phyloP scores from a whole-genome alignment of 1,140 invertebrate genomes.

The Dendrolimus kikuchii region DNA sequence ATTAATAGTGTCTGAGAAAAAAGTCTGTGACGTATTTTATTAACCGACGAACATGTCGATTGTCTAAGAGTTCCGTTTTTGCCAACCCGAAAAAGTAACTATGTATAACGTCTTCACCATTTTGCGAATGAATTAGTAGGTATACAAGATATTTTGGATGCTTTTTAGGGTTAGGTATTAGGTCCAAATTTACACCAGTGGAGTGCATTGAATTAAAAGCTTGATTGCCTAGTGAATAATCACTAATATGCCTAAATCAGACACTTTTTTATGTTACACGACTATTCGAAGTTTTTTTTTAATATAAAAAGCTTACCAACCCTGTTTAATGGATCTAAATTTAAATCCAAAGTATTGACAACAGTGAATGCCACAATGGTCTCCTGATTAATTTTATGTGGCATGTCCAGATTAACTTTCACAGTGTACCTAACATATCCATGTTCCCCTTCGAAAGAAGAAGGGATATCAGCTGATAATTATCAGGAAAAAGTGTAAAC shows the following conservation, averaged over 20 bases:
- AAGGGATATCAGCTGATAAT: slow-evolving; percentile 79
- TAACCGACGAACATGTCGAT: too few relatives aligned
- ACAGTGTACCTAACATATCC: slow-evolving; percentile 86
- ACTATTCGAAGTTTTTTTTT: neutral
- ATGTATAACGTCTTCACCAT: too few relatives aligned
- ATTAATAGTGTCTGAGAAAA: too few relatives aligned
- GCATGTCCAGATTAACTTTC: slow-evolving; percentile 86
- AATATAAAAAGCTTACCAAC: slow-evolving; percentile 42
- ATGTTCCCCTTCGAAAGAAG: slow-evolving; percentile 88
- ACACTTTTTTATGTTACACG: too few relatives aligned
- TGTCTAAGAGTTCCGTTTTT: too few relatives aligned
- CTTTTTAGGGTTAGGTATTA: too few relatives aligned
- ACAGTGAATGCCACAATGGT: slow-evolving; percentile 89
- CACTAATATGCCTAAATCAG: too few relatives aligned
- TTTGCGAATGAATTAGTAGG: too few relatives aligned
- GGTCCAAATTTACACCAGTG: too few relatives aligned
- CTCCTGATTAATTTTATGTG: slow-evolving; percentile 91
- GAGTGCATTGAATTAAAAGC: neutral
- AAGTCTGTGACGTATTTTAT: too few relatives aligned
- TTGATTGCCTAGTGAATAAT: neutral
- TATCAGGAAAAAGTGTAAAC: slow-evolving; percentile 81
- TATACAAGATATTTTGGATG: too few relatives aligned
- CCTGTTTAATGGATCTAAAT: slow-evolving; percentile 75
- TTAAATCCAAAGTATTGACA: slow-evolving; percentile 86
- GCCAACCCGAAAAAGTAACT: too few relatives aligned